A percentile compares a stretch with the other conserved stretches of the same genome.
phyloP scores from a whole-genome alignment of 2,113 vertebrate genomes.

The Nansenia antarctica region DNA sequence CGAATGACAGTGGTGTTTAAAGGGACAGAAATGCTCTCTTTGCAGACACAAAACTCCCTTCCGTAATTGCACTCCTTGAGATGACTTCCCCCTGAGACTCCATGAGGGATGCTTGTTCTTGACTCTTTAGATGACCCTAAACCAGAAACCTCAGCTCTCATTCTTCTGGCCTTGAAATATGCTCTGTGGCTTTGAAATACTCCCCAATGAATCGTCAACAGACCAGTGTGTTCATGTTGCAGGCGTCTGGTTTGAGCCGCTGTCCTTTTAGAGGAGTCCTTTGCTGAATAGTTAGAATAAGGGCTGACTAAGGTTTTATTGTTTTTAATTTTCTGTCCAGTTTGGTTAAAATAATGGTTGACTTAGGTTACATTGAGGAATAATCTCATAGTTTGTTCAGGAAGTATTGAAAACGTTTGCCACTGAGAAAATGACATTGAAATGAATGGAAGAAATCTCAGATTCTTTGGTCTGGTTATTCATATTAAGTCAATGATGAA shows the following conservation, averaged over 20 bases:
- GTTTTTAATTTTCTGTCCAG: too few relatives aligned
- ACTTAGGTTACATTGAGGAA: too few relatives aligned
- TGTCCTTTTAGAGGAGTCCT: conserved; percentile 37
- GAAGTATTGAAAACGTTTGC: too few relatives aligned
- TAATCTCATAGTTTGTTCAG: too few relatives aligned
- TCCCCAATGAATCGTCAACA: conserved; percentile 66
- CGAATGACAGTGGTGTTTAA: conserved; percentile 17
- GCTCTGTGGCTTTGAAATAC: conserved; percentile 61
- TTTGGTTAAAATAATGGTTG: too few relatives aligned
- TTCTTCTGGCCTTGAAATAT: conserved; percentile 72
- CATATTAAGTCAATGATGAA: too few relatives aligned
- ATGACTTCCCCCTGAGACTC: conserved; percentile 71
- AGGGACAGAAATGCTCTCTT: background rate
- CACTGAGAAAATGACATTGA: too few relatives aligned
- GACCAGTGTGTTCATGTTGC: conserved; percentile 43
- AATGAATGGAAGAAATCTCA: too few relatives aligned
- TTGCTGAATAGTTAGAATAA: conserved; percentile 37
- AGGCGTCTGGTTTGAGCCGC: conserved; percentile 49
- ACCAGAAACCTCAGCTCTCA: conserved; percentile 73
- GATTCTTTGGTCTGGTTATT: too few relatives aligned
- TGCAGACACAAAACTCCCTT: conserved; percentile 24
- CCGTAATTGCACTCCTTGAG: conserved; percentile 41
- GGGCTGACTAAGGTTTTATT: conserved; percentile 35
- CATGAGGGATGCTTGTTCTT: conserved; percentile 70
- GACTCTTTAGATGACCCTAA: conserved; percentile 72